Conservation (phyloP, 2,113 vertebrate genomes). For the Melanerpes formicivorus region DNA sequence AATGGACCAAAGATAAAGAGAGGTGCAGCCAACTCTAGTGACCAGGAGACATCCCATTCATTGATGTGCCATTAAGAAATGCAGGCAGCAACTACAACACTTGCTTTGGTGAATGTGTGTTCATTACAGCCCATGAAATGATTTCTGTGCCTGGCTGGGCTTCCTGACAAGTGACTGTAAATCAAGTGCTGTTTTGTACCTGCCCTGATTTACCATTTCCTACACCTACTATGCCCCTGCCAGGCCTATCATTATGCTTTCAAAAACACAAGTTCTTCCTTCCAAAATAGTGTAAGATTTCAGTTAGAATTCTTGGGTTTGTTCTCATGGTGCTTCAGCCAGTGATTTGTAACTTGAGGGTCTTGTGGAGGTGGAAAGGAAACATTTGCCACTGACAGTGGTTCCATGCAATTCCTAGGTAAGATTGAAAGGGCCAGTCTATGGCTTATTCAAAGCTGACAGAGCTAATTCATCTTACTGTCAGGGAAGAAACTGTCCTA, state of each 20-base stretch:
- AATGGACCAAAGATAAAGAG: slow-evolving; percentile 33
- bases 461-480: not conserved
- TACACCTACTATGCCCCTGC: not conserved
- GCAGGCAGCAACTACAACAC: not conserved
- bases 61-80: slow-evolving; percentile 3
- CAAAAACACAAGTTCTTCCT: not conserved
- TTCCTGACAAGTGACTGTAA: not conserved
- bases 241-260: not conserved
- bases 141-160: slow-evolving; percentile 36
- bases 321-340: not conserved
- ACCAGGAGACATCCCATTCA: not conserved
- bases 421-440: slow-evolving; percentile 30
- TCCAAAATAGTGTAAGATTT: not conserved
- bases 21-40: not conserved
- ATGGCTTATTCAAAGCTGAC: not conserved
- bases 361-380: not conserved
- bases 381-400: not conserved
- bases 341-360: not conserved
- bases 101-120: not conserved
- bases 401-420: not conserved
- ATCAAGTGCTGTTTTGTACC: not conserved
- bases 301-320: not conserved
- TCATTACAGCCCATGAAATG: slow-evolving; percentile 4
- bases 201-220: not conserved
- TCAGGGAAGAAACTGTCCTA: not conserved